Evolutionary conservation across 2,888 invertebrate species (phyloP), one percentile per base, ranked within the genome.

Genomic region (Cremastobaeus sp.): DNA sequence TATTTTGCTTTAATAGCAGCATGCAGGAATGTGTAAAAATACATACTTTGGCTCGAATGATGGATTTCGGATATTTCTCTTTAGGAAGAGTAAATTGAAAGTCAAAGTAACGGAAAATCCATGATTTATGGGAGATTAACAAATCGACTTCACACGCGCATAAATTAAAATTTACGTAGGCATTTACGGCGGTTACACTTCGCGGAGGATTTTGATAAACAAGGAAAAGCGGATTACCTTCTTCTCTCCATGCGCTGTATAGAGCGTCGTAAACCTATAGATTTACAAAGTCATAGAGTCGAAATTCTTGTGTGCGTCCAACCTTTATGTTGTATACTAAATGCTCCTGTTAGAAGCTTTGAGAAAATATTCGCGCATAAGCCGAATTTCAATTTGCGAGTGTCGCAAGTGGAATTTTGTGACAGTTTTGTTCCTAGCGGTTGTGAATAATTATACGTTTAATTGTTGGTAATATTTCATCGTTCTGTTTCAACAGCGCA

Each of bases 321-420:
- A 43, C 20, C 32, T 57, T 45, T 17, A 45, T 21, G 35, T 14
- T 25, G 35, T 20, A 57, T 45, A 34, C 48, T 39, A 59, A 12
- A 15, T 34, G 2, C n/a, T 32, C 15, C 18, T n/a, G 34, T 12
- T 28, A 32, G 45, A 28, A 28, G 47, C 11, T 34, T 12, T 59
- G 34, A 17, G 48, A 48, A 47, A 48, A 60, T 48, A 48, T 60
- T 39, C 18, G n/a, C n/a, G n/a, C n/a, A n/a, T n/a, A 48, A 9
- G 30, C 48, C 39, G 20, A 60, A 48, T 60, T 11, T 60, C 37
- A 48, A 60, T 39, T n/a, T 39, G 30, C 48, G 20, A 47, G 30
- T 18, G 25, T 37, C 9, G n/a, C n/a, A n/a, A n/a, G n/a, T n/a
- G n/a, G n/a, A n/a, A n/a, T n/a, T n/a, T n/a, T 9, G n/a, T 14